A percentile compares a stretch with the other conserved stretches of the same genome.
These are phyloP conservation scores for Tetropium fuscum DNA, from an alignment of 2,888 invertebrate genomes.

Conservation along the genomic window DNA sequence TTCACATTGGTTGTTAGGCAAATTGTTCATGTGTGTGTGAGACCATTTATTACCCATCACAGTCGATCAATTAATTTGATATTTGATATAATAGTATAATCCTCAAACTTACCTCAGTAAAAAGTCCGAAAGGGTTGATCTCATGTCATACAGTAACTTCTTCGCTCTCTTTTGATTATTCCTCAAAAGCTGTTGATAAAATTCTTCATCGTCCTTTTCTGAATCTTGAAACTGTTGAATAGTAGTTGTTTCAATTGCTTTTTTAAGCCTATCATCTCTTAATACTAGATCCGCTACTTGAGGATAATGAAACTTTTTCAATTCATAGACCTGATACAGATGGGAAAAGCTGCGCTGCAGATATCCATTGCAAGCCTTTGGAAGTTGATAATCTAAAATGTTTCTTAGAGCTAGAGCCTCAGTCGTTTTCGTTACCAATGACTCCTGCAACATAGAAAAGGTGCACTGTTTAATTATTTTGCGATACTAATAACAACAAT, in stretches of 20 bases:
- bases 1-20: too few species aligned
- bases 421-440: constrained; percentile 71
- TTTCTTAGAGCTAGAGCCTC: constrained; percentile 70
- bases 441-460: constrained; percentile 69
- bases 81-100: background rate
- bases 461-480: background rate
- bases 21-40: too few species aligned
- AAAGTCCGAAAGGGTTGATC: constrained; percentile 83
- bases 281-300: constrained; percentile 73
- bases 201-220: constrained; percentile 60
- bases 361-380: constrained; percentile 69
- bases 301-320: constrained; percentile 77
- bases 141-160: constrained; percentile 80
- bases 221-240: constrained; percentile 64
- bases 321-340: constrained; percentile 75
- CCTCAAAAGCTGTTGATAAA: constrained; percentile 69
- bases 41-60: too few species aligned
- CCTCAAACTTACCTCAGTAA: constrained; percentile 68
- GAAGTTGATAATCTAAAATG: constrained; percentile 71
- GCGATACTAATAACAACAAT: too few species aligned
- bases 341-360: constrained; percentile 74
- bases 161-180: constrained; percentile 76
- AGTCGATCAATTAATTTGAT: too few species aligned
- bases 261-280: constrained; percentile 77
- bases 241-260: constrained; percentile 79